Percentiles rank a stretch among this genome's conserved stretches.
These are phyloP conservation scores for Gavia stellata DNA, from an alignment of 2,113 vertebrate genomes.

Conservation along the genomic window DNA sequence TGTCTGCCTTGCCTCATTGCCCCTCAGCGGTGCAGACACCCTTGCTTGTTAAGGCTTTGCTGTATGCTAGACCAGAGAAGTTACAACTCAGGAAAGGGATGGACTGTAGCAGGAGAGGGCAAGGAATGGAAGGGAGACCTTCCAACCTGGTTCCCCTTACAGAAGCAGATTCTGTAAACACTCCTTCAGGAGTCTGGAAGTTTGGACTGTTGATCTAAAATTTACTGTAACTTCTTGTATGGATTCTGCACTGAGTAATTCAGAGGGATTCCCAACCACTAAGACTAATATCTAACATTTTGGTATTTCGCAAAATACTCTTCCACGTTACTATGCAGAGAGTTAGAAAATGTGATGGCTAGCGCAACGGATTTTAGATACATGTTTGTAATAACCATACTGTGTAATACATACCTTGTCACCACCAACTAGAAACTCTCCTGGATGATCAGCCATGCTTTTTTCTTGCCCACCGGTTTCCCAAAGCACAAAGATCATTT, in stretches of 20 bases:
- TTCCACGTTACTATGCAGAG: background rate
- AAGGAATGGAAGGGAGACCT: background rate
- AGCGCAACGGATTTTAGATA: accelerated
- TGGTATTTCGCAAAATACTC: background rate
- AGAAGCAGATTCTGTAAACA: background rate
- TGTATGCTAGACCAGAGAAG: background rate
- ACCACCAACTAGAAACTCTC: background rate
- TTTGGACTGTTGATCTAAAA: background rate
- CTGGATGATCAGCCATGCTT: accelerated
- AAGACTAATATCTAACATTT: background rate
- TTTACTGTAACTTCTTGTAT: background rate
- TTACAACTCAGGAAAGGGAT: background rate
- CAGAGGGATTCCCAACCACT: background rate
- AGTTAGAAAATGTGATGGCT: too few relatives aligned
- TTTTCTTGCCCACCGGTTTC: background rate
- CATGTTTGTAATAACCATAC: accelerated
- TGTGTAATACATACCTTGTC: background rate
- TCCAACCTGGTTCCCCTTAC: background rate
- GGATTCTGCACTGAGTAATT: background rate
- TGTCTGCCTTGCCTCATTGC: background rate
- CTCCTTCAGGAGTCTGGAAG: background rate
- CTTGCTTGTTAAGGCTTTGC: background rate
- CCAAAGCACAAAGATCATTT: background rate
- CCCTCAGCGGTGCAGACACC: background rate
- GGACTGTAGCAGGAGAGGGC: background rate